A percentile compares a stretch with the other conserved stretches of the same genome.
phyloP scores from a whole-genome alignment of 2,797 vertebrate genomes.

The Acomys russatus region DNA sequence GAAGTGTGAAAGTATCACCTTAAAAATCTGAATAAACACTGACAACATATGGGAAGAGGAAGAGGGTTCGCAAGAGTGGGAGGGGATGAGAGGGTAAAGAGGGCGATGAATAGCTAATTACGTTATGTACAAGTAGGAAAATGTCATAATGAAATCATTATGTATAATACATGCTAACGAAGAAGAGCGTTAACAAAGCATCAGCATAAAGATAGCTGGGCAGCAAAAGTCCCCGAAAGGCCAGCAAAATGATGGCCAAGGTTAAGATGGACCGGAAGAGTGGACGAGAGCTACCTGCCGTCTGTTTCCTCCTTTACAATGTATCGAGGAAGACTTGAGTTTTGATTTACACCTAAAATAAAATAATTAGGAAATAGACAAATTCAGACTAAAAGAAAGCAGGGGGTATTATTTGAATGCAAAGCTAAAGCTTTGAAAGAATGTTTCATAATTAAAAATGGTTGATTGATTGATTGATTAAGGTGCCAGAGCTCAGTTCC shows the following conservation, averaged over 20 bases:
- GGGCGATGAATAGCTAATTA: not conserved
- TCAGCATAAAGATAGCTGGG: not conserved
- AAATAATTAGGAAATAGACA: too few species aligned
- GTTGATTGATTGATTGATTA: not conserved
- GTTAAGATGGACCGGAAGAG: not conserved
- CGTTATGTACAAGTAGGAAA: not conserved
- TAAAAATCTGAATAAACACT: not conserved
- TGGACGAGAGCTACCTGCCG: not conserved
- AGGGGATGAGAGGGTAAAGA: not conserved
- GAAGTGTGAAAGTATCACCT: not conserved
- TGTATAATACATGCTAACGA: not conserved
- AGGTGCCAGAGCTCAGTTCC: not conserved
- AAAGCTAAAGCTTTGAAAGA: not conserved
- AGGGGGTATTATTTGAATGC: not conserved
- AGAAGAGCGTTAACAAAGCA: not conserved
- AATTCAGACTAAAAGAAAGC: too few species aligned
- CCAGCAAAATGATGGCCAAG: not conserved
- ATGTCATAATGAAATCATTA: not conserved
- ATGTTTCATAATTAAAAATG: not conserved
- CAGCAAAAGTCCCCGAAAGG: not conserved
- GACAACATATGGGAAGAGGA: not conserved
- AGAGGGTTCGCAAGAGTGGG: not conserved
- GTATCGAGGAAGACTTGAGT: not conserved
- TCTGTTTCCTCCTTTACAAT: accelerated
- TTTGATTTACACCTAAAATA: not conserved